Evolutionary conservation across 2,113 vertebrate genomes (phyloP), one percentile per base, ranked within the genome.

Genomic region (Burhinus oedicnemus): DNA sequence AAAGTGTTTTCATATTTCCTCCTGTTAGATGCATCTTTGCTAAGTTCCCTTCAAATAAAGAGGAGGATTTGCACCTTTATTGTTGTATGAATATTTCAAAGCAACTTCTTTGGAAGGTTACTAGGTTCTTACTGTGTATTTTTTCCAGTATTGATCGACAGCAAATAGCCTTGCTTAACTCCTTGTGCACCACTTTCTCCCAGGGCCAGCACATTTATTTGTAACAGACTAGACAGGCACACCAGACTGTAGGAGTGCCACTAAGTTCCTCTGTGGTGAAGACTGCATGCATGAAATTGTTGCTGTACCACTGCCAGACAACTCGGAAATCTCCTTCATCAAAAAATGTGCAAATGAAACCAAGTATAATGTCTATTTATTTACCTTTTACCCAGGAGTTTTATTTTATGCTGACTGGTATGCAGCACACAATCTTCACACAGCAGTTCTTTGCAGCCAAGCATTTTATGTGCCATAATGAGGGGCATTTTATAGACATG

Each of bases 381-480:
- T 97, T 96, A 71, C 88, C 94, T 96, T 97, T 97, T 95, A 96
- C 78, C 68, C 81, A 45, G 78, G 86, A 96, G 90, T 97, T 98
- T 97, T 95, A 96, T 95, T 97, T 98, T 98, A 93, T 95, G 90
- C 94, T 97, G 93, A 97, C 85, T 95, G 75, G 85, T 81, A 95
- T 91, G 92, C 69, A 95, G 93, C 79, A 80, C 92, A 90, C 93
- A 96, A 75, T 96, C 94, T 94, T 96, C 97, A 96, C 79, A 58
- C 94, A 97, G 93, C 90, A 94, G 91, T 83, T 97, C 96, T 98
- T 93, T 95, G 93, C 97, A 98, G 94, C 83, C 88, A 96, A 96
- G 91, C 85, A 85, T 97, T 98, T 96, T 95, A 96, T 93, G 87
- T 96, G 82, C 91, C 97, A 77, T 97, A 97, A 98, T 97, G 92